Evolutionary conservation across 1,140 invertebrate genomes (phyloP), one percentile per base, ranked within the genome.

Genomic region (Apocrypta bakeri): DNA sequence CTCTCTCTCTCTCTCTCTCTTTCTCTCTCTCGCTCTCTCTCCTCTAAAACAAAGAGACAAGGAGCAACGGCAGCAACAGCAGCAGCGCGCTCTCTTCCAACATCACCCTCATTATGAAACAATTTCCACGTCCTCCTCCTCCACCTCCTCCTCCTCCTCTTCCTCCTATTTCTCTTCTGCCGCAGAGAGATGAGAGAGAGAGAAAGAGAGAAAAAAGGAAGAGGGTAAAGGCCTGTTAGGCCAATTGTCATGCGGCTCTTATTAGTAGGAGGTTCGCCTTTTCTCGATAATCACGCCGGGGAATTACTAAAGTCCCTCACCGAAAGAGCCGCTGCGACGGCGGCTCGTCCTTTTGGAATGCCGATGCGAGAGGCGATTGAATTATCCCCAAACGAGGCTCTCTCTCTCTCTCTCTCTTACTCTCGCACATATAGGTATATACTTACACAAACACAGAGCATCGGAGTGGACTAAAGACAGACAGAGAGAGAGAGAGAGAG

Each of bases 1-100:
- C 29, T 42, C 31, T 71, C 78, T 33, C 69, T 73, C 79, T 64
- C 71, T 75, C 25, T 63, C 63, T n/a, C n/a, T n/a, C n/a, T n/a
- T n/a, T 24, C 29, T 42, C 31, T 71, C 78, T 33, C 69, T 73
- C 79, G 40, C 71, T 75, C 25, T 63, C 63, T 68, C 63, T 83
- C 87, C 86, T 88, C 87, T 89, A 90, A 90, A 89, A 90, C 89
- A 90, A 90, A 90, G 89, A 89, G 48, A 84, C 86, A 86, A 84
- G 87, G 85, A 88, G 88, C 88, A 87, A 9, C 33, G 88, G 85
- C 85, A 87, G 85, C 86, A 85, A 84, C 85, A 85, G 84, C 82
- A 76, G 81, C 83, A 86, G 85, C 81, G 85, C 83, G 84, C 87
- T 84, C 87, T 89, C 84, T 86, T 88, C 87, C 86, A 87, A 87